phyloP scores from a whole-genome alignment of 2,888 invertebrate species.

The Pristionchus japonicus region DNA sequence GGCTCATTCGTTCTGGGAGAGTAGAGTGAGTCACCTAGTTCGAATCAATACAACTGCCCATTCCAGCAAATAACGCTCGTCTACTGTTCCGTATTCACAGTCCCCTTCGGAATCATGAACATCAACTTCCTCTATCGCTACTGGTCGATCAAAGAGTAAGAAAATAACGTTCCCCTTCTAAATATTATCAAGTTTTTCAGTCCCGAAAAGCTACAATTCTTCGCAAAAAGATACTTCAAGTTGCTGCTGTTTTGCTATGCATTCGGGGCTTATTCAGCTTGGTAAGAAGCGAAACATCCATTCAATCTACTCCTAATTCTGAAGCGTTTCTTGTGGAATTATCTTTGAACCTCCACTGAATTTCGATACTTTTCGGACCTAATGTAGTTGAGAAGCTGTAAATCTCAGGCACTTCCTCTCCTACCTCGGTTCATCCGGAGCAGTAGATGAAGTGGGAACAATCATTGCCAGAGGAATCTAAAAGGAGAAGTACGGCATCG shows the following conservation, averaged over 20 bases:
- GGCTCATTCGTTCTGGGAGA: neutral
- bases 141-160: slow-evolving; percentile 4
- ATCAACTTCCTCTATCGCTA: neutral
- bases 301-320: no score
- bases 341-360: no score
- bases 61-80: slow-evolving; percentile 9
- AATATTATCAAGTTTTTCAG: neutral
- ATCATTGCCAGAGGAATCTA: neutral
- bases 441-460: neutral
- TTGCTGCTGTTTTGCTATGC: neutral
- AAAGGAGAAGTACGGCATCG: neutral
- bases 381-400: neutral
- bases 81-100: neutral
- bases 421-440: neutral
- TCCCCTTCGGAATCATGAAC: slow-evolving; percentile 12
- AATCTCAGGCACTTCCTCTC: neutral
- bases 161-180: neutral
- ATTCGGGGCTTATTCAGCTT: neutral
- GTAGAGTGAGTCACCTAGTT: neutral
- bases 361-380: neutral
- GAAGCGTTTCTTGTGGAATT: no score
- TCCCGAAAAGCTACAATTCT: neutral
- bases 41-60: no score
- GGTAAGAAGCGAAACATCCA: no score
- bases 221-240: slow-evolving; percentile 8